Evolutionary conservation across 2,797 vertebrate species (phyloP).

Genomic region (Lepus townsendii): DNA sequence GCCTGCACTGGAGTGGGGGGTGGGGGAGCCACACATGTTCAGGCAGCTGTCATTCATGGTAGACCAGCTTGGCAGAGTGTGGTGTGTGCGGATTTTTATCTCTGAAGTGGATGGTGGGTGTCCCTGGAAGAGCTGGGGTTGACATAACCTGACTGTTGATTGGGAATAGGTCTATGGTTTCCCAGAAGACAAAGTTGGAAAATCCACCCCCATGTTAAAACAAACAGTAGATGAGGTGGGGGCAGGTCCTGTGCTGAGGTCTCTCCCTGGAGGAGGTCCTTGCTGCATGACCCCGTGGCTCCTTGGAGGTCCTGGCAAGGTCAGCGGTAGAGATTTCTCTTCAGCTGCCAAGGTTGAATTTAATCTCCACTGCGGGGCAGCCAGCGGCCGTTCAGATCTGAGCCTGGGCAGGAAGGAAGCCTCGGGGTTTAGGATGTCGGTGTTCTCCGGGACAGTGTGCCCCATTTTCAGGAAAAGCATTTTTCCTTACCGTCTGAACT

Average conservation of each 20-base stretch:
- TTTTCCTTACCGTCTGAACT: neutral
- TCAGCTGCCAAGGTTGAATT: neutral
- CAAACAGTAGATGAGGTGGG: neutral
- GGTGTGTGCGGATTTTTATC: conserved; percentile 55
- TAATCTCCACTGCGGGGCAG: neutral
- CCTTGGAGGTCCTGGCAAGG: neutral
- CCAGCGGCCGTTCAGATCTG: neutral
- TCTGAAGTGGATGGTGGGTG: neutral
- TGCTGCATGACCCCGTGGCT: neutral
- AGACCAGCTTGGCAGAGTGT: conserved; percentile 39
- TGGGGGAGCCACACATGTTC: neutral
- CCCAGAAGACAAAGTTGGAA: neutral
- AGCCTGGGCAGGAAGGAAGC: neutral
- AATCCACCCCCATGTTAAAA: neutral
- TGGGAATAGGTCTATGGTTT: conserved; percentile 44
- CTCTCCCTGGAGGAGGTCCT: neutral
- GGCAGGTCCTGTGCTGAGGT: fast-evolving
- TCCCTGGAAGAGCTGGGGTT: conserved; percentile 11
- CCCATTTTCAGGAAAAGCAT: neutral
- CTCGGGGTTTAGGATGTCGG: neutral
- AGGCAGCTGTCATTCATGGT: neutral
- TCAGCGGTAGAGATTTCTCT: neutral
- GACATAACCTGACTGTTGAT: neutral
- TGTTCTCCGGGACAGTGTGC: neutral
- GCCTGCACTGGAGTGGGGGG: neutral